These are phyloP conservation scores for Nomada fabriciana DNA, from an alignment of 2,888 invertebrate species.

Conservation along the genomic window DNA sequence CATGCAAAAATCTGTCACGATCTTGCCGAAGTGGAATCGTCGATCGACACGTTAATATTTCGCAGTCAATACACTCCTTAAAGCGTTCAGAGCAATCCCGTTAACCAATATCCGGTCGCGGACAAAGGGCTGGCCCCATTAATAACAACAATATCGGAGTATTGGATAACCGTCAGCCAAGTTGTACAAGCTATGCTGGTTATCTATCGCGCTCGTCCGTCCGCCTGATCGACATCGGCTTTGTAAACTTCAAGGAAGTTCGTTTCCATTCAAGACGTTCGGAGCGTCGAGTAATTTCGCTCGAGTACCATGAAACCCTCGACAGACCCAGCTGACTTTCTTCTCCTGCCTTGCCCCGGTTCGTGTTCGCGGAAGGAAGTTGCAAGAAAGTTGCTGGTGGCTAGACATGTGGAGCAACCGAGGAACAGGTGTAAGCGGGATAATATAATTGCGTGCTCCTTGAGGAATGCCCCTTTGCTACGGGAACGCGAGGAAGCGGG, in stretches of 20 bases:
- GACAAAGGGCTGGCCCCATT: constrained; percentile 39
- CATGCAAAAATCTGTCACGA: constrained; percentile 1
- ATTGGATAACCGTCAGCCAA: constrained; percentile 57
- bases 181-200: constrained; percentile 30
- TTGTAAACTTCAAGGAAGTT: constrained; percentile 57
- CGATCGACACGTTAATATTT: constrained; percentile 10
- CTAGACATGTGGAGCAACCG: constrained; percentile 32
- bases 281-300: constrained; percentile 43
- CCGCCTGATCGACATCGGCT: constrained; percentile 52
- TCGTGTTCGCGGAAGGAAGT: constrained; percentile 30
- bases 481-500: constrained; percentile 10
- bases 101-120: constrained; percentile 48
- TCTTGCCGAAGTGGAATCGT: constrained; percentile 11
- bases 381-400: constrained; percentile 54
- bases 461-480: constrained; percentile 56
- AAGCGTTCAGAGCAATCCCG: constrained; percentile 41
- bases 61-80: constrained; percentile 7
- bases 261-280: constrained; percentile 51
- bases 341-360: constrained; percentile 5
- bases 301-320: constrained; percentile 37
- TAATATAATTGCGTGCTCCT: constrained; percentile 62
- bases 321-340: constrained; percentile 18
- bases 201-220: constrained; percentile 52
- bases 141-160: constrained; percentile 58
- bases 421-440: constrained; percentile 55